Percentiles rank a stretch among this genome's conserved stretches.
phyloP scores from a whole-genome alignment of 2,888 invertebrate species.

The Selenia dentaria region DNA sequence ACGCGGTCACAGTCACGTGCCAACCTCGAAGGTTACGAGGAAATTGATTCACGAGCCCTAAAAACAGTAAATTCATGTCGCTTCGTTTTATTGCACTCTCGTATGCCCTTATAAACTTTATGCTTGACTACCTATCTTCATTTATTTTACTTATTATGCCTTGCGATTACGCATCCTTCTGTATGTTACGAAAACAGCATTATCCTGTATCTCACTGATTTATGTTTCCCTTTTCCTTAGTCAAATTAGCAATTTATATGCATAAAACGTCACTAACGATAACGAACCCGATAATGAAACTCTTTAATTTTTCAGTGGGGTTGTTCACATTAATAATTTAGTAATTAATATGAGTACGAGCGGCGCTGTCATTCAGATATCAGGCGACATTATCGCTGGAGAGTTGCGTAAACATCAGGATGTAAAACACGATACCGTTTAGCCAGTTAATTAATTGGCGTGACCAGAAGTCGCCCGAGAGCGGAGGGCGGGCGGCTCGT shows the following conservation, averaged over 20 bases:
- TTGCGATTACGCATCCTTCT: background rate
- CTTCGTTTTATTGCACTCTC: slow-evolving; percentile 53
- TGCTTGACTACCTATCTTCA: slow-evolving; percentile 28
- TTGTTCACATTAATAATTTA: slow-evolving; percentile 72
- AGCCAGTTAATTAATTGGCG: slow-evolving; percentile 81
- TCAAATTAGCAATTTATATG: slow-evolving; percentile 76
- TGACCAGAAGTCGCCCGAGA: slow-evolving; percentile 63
- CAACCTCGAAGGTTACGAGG: slow-evolving; percentile 50
- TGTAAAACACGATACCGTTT: slow-evolving; percentile 82
- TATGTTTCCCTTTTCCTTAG: slow-evolving; percentile 56
- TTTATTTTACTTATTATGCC: slow-evolving; percentile 16
- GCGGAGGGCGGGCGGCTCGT: slow-evolving; percentile 49
- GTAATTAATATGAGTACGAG: slow-evolving; percentile 75
- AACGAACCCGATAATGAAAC: slow-evolving; percentile 72
- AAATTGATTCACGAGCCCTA: slow-evolving; percentile 58
- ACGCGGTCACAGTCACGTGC: slow-evolving; percentile 32
- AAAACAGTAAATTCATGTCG: slow-evolving; percentile 54
- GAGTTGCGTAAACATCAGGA: slow-evolving; percentile 80
- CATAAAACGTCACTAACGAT: slow-evolving; percentile 62
- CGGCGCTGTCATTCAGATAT: slow-evolving; percentile 67
- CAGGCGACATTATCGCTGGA: slow-evolving; percentile 76
- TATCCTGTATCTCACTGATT: slow-evolving; percentile 36
- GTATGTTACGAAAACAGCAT: background rate
- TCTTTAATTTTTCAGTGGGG: slow-evolving; percentile 77
- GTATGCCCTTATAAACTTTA: slow-evolving; percentile 38